Evolutionary conservation across 2,113 vertebrate genomes (phyloP).

Genomic region (Sander vitreus): DNA sequence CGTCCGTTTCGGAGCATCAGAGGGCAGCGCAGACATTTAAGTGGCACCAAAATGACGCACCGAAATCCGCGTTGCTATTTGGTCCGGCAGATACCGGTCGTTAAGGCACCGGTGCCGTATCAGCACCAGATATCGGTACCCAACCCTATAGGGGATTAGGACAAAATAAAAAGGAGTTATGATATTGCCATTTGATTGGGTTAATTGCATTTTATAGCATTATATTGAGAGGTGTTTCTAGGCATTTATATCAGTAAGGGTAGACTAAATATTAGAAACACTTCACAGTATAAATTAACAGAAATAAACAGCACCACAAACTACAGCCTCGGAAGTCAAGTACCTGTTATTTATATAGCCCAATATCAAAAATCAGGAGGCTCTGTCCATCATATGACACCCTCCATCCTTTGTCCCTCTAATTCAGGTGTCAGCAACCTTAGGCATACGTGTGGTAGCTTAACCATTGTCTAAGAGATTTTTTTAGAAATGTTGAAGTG

Average conservation of each 20-base stretch:
- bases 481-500: too few species aligned
- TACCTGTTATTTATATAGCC: neutral
- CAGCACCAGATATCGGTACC: too few species aligned
- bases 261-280: neutral
- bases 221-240: neutral
- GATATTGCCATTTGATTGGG: too few species aligned
- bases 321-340: neutral
- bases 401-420: neutral
- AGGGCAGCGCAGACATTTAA: too few species aligned
- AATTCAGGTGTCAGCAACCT: neutral
- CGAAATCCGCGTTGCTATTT: too few species aligned
- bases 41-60: too few species aligned
- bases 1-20: too few species aligned
- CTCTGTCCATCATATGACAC: neutral
- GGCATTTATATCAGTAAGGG: neutral
- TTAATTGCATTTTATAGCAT: neutral
- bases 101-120: too few species aligned
- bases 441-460: too few species aligned
- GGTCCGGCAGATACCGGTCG: too few species aligned
- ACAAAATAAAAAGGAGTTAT: neutral
- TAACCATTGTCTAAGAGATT: too few species aligned
- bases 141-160: neutral
- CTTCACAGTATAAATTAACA: neutral
- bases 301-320: neutral
- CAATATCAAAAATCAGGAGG: neutral